Evolutionary conservation across 2,888 invertebrate species (phyloP).

Genomic region (Cephus runcator): DNA sequence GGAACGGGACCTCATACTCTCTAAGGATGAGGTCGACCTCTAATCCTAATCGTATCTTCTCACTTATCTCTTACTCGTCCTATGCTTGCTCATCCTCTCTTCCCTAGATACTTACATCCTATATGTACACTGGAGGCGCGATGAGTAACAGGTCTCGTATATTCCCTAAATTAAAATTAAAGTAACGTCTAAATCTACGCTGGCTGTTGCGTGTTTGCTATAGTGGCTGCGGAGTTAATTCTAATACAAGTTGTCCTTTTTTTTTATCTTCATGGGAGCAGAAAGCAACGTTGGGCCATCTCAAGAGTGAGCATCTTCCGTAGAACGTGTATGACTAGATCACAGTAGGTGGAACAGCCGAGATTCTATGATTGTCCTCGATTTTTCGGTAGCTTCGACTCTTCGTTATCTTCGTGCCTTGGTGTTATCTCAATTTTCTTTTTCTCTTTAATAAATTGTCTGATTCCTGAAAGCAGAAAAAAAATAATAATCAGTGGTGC

Average conservation of each 20-base stretch:
- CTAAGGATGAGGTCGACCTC: conserved; percentile 14
- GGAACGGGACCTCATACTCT: not conserved
- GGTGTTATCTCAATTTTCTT: conserved; percentile 11
- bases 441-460: conserved; percentile 1
- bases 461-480: not conserved
- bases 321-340: conserved; percentile 55
- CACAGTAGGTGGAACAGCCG: conserved; percentile 54
- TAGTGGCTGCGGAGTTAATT: conserved; percentile 12
- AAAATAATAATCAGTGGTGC: not conserved
- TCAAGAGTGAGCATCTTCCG: not conserved
- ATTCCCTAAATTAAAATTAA: not conserved
- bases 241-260: conserved; percentile 8
- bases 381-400: conserved; percentile 23
- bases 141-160: not conserved
- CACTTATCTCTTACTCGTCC: conserved; percentile 17
- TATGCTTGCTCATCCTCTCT: conserved; percentile 19
- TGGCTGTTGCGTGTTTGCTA: conserved; percentile 16
- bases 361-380: conserved; percentile 29
- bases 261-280: conserved; percentile 11
- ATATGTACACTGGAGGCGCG: conserved; percentile 12
- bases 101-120: not conserved
- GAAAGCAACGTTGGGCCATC: conserved; percentile 12
- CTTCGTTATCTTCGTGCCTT: conserved; percentile 7
- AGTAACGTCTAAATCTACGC: conserved; percentile 8
- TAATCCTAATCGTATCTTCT: conserved; percentile 8